Evolutionary conservation across 64 coral and sea anemone genomes (phyloP), one percentile per base, ranked within the genome.

Genomic region (Montipora capricornis): DNA sequence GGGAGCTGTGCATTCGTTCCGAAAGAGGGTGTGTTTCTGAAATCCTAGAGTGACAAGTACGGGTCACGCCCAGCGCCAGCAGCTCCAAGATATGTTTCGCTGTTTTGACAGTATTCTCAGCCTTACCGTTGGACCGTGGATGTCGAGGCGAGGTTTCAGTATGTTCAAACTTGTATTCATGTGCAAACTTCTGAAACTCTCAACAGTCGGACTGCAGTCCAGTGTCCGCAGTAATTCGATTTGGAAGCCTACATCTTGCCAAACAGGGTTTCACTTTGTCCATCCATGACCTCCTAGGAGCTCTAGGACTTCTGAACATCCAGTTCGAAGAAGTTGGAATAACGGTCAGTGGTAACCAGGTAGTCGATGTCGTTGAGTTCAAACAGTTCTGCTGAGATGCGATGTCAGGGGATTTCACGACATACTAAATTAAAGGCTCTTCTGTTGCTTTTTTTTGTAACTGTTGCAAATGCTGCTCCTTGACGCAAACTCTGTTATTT

Each of bases 401-500:
- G 90, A 67, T 95, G 79, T 81, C 93, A 95, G 6, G 88, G 73
- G 16, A 95, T 79, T 77, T 85, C 70, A 49, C 90, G 74, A 24
- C 53, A 49, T 16, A 90, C 50, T 73, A 90, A 24, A 22, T 22
- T 22, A 22, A 16, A 70, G 93, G 26, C 79, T 73, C 17, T 84
- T 90, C 52, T 57, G 57, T 53, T 95, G 88, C 7, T 75, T 50
- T 78, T 45, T 22, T 76, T 50, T 51, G 12, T 68, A 55, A 20
- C 49, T 90, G 17, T 89, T 90, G 73, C 93, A 91, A 37, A 78
- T 81, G 47, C 71, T 74, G 67, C 93, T 86, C 37, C 55, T 47
- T 66, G 70, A 47, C 20, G 86, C 80, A 87, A 77, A 90, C 9
- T 95, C 87, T 55, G 75, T 69, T 44, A 74, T 70, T 44, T 95